phyloP scores from a whole-genome alignment of 2,888 invertebrate species.

The Agrenia bidenticulata region DNA sequence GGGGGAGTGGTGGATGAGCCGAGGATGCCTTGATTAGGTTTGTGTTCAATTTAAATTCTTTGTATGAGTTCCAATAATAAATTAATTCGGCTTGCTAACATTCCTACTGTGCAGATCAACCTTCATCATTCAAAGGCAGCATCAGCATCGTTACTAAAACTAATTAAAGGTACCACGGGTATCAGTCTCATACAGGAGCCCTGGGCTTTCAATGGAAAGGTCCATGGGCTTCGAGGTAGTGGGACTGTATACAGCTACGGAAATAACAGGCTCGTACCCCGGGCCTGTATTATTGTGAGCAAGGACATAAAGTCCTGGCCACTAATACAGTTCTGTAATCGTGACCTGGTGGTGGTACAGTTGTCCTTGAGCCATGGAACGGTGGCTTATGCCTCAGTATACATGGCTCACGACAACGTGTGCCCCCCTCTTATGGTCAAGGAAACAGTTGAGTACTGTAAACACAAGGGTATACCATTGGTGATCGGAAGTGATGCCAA shows the following conservation, averaged over 20 bases:
- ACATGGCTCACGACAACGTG: neutral
- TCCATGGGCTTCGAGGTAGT: neutral
- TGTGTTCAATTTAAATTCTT: too few relatives aligned
- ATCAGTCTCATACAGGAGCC: neutral
- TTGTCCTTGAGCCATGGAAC: neutral
- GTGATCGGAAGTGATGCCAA: constrained; percentile 11
- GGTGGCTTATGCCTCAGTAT: neutral
- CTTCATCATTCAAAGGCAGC: neutral
- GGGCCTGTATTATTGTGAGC: neutral
- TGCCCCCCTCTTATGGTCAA: neutral
- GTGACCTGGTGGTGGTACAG: neutral
- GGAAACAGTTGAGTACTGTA: neutral
- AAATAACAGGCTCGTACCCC: neutral
- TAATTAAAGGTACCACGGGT: neutral
- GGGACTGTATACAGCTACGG: neutral
- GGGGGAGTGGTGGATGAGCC: too few relatives aligned
- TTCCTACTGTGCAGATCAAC: neutral
- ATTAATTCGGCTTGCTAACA: too few relatives aligned
- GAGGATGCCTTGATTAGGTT: too few relatives aligned
- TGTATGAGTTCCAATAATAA: too few relatives aligned
- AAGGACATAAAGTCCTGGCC: neutral
- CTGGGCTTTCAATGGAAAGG: neutral
- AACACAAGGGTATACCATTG: neutral
- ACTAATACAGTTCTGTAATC: neutral
- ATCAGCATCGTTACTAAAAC: neutral